Evolutionary conservation across 2,888 invertebrate species (phyloP), one percentile per base, ranked within the genome.

Genomic region (Dione vanillae): DNA sequence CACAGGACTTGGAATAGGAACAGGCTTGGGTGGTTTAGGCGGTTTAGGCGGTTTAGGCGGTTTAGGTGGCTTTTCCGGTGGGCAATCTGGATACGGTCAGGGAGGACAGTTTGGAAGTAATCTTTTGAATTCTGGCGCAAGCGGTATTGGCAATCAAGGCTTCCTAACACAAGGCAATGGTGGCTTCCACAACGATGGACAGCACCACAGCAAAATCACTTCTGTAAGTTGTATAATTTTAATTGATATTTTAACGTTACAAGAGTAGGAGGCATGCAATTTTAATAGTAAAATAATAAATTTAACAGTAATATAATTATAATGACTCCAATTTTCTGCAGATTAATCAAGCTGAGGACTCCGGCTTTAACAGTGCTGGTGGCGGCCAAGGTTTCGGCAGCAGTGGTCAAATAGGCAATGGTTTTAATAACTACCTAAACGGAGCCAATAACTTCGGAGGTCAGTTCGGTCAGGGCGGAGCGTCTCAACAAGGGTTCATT

Each of bases 151-250:
- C 0, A 65, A 62, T n/a, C 65, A 71, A 40, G 72, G 70, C 0
- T 75, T 41, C 62, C 74, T 74, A 14, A 27, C 52, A 14, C 69
- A 67, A 9, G 78, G 77, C n/a, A 27, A 16, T 19, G 61, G 71
- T 10, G 73, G 67, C 2, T 72, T 70, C 14, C 75, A 77, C 52
- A 70, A 76, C 12, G 61, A 51, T 0, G 79, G 75, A 20, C 75
- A 74, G 11, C 67, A 76, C 5, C 75, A 77, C 20, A 71, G 64
- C 19, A 72, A 72, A 35, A 74, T 73, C 56, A 75, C 72, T 14
- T 71, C 70, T 43, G 78, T 78, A 71, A 75, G 77, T 65, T 47
- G 1, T n/a, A 16, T 51, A 37, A 47, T 51, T 49, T 58, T 43
- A 12, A 47, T 47, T 9, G 14, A 51, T 43, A 16, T 37, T 7